Conservation (phyloP, 2,888 invertebrate genomes). For the Aporophyla nigra region DNA sequence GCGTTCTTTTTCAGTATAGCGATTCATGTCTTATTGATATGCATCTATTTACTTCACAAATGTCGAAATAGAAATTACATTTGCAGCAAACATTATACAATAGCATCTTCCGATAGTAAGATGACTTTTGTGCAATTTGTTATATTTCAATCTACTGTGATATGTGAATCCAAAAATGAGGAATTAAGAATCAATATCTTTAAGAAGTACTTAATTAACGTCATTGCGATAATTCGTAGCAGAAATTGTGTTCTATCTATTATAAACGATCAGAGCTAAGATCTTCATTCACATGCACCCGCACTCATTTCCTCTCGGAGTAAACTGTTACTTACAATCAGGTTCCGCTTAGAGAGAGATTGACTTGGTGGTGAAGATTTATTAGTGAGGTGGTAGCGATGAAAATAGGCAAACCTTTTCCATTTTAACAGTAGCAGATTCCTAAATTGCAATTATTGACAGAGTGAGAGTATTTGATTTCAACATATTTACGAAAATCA, state of each 20-base stretch:
- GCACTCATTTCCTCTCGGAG: slow-evolving; percentile 26
- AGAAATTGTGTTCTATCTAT: background rate
- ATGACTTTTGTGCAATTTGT: no score
- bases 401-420: background rate
- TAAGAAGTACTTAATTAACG: background rate
- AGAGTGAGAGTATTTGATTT: background rate
- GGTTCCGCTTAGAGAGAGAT: slow-evolving; percentile 40
- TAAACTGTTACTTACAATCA: slow-evolving; percentile 40
- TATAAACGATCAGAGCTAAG: background rate
- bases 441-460: background rate
- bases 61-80: no score
- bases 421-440: background rate
- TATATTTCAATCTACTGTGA: no score
- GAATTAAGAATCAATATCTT: background rate
- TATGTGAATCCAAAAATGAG: no score
- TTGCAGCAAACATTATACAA: no score
- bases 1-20: no score
- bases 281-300: slow-evolving; percentile 6
- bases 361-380: slow-evolving; percentile 17
- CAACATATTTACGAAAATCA: background rate
- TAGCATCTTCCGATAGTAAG: no score
- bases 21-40: no score
- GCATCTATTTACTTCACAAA: no score
- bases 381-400: slow-evolving; percentile 3
- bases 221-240: background rate